A percentile compares a stretch with the other conserved stretches of the same genome.
Conservation (phyloP, 2,113 vertebrate species). For the Platysternon megacephalum region DNA sequence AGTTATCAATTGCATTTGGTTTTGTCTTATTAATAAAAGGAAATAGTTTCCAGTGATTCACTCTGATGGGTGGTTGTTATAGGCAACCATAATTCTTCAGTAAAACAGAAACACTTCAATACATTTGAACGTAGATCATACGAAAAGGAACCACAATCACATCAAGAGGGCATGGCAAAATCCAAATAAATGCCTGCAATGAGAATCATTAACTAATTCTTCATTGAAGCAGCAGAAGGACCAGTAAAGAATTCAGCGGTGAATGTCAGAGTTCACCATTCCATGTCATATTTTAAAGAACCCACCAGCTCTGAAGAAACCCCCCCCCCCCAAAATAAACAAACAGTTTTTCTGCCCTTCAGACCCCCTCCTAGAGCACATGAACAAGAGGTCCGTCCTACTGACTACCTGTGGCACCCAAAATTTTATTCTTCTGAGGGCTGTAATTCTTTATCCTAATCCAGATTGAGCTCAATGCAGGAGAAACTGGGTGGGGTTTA, state of each 20-base stretch:
- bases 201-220: background rate
- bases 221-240: background rate
- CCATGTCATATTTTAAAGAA: background rate
- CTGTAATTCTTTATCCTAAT: background rate
- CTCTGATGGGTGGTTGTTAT: background rate
- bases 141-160: background rate
- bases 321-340: no score
- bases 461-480: background rate
- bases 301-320: background rate
- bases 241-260: background rate
- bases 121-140: background rate
- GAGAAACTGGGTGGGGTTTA: background rate
- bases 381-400: no score
- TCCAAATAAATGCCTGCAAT: background rate
- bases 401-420: background rate
- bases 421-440: background rate
- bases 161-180: background rate
- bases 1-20: background rate
- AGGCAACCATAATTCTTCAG: background rate
- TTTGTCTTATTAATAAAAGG: background rate
- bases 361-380: background rate
- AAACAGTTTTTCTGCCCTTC: background rate
- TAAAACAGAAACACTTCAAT: background rate
- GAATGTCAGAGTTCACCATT: background rate
- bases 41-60: background rate